Conservation (phyloP, 2,113 vertebrate species). For the Cynoglossus semilaevis region DNA sequence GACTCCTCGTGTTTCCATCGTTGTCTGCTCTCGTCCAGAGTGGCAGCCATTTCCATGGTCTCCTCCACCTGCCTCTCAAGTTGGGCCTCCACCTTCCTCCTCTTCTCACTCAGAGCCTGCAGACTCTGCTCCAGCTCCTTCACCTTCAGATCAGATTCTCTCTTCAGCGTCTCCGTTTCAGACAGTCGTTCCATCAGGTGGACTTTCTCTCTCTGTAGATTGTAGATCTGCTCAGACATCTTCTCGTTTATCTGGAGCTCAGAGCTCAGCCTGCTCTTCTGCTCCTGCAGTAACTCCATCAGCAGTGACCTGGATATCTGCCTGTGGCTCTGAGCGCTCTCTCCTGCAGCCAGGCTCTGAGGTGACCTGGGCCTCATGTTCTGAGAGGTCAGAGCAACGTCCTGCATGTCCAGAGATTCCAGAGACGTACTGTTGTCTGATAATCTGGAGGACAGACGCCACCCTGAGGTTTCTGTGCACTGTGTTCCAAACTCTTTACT, state of each 20-base stretch:
- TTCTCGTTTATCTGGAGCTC: background rate
- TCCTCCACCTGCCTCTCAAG: background rate
- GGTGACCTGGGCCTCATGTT: too few relatives aligned
- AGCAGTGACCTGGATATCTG: background rate
- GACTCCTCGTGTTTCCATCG: background rate
- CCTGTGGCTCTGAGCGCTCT: background rate
- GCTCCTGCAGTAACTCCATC: background rate
- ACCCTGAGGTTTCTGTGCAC: too few relatives aligned
- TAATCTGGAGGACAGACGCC: too few relatives aligned
- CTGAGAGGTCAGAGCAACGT: too few relatives aligned
- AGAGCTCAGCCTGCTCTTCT: background rate
- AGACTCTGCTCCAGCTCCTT: background rate
- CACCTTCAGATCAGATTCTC: background rate
- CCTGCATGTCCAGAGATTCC: too few relatives aligned
- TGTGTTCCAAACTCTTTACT: too few relatives aligned
- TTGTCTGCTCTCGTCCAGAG: background rate
- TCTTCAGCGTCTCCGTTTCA: background rate
- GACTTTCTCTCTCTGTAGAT: background rate
- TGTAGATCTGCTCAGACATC: background rate
- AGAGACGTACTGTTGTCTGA: too few relatives aligned
- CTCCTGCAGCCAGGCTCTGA: background rate
- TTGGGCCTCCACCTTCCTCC: background rate
- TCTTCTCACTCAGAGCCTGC: background rate
- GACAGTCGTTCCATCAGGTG: background rate
- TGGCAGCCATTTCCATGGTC: background rate